Evolutionary conservation across 2,113 vertebrate species (phyloP).

Genomic region (Actenoides hombroni): DNA sequence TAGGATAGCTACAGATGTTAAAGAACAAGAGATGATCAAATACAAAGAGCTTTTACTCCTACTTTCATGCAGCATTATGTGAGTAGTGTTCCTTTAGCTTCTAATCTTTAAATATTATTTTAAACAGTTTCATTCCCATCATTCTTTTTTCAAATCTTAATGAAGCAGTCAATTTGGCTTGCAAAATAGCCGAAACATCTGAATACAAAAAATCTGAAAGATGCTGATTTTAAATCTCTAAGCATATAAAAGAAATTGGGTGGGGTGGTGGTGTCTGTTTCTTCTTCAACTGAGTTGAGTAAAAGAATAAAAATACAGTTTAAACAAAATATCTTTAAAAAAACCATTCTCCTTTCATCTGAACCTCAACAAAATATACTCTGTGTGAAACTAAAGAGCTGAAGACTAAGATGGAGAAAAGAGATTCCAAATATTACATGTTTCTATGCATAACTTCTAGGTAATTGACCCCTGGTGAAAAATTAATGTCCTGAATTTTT

Average conservation of each 20-base stretch:
- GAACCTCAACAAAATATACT: background rate
- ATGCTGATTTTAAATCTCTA: background rate
- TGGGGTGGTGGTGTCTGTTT: accelerated
- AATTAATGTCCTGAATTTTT: background rate
- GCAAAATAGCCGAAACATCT: background rate
- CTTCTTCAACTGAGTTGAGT: background rate
- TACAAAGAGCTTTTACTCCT: background rate
- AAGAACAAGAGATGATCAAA: background rate
- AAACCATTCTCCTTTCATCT: background rate
- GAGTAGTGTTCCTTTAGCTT: background rate
- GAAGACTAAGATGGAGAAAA: background rate
- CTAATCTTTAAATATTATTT: background rate
- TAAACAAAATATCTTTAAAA: background rate
- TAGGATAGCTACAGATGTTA: background rate
- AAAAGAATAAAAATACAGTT: background rate
- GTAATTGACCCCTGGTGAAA: background rate
- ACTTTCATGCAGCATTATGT: background rate
- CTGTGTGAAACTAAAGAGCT: background rate
- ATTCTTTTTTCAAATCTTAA: background rate
- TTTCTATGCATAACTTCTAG: background rate
- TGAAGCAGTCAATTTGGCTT: background rate
- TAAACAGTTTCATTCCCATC: background rate
- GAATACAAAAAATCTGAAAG: background rate
- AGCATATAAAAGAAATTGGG: background rate
- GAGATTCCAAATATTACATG: accelerated